phyloP scores from a whole-genome alignment of 1,140 invertebrate species.

The Orchesella cincta region DNA sequence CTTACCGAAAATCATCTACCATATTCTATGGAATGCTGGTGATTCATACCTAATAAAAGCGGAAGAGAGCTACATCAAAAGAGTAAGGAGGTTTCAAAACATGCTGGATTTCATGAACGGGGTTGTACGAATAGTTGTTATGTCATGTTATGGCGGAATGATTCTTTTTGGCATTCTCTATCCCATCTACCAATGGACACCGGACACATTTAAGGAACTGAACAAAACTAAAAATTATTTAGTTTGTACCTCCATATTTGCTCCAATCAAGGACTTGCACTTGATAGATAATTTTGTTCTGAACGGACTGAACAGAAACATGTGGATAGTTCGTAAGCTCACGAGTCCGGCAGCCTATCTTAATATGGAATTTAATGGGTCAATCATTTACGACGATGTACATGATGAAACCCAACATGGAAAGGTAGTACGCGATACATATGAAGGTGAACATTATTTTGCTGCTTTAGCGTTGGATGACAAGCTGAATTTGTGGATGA shows the following conservation, averaged over 20 bases:
- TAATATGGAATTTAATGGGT: neutral
- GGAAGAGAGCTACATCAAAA: no score
- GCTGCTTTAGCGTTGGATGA: neutral
- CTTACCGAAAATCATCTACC: no score
- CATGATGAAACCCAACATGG: neutral
- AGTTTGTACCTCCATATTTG: neutral
- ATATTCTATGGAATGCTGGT: no score
- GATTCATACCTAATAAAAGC: no score
- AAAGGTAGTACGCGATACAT: neutral
- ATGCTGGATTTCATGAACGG: neutral
- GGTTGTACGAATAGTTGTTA: neutral
- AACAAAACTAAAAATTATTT: neutral
- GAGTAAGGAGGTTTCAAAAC: no score
- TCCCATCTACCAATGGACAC: neutral
- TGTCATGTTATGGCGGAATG: slow-evolving; percentile 1
- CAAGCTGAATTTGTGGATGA: neutral
- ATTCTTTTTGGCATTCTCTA: neutral
- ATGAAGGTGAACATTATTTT: neutral
- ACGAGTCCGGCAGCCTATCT: neutral
- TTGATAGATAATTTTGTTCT: neutral
- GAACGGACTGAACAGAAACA: neutral
- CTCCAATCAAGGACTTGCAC: neutral
- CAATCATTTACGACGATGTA: neutral
- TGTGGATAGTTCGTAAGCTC: neutral
- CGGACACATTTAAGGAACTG: neutral